phyloP scores from a whole-genome alignment of 2,113 vertebrate genomes.

The Arizona elegans region DNA sequence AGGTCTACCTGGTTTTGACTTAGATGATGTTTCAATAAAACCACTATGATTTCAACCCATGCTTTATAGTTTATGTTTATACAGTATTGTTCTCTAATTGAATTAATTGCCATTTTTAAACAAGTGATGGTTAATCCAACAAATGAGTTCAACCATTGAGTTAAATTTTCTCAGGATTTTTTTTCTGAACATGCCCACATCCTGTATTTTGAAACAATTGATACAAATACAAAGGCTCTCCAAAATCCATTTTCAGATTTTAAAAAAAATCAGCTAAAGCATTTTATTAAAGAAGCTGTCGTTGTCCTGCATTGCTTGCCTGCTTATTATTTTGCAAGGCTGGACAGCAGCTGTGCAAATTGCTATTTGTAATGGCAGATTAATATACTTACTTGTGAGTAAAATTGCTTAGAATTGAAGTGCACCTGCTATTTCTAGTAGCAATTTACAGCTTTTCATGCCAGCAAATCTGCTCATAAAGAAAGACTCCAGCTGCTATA shows the following conservation, averaged over 20 bases:
- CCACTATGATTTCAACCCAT: background rate
- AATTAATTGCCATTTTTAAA: background rate
- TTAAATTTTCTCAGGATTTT: background rate
- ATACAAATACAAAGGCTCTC: background rate
- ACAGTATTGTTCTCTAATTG: background rate
- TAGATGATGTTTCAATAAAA: background rate
- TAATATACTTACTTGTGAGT: background rate
- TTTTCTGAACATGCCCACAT: background rate
- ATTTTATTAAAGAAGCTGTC: background rate
- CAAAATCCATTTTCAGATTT: background rate
- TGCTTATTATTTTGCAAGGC: background rate
- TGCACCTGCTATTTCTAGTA: background rate
- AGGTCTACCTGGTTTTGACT: background rate
- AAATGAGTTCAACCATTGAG: background rate
- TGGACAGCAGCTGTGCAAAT: background rate
- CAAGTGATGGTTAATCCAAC: background rate
- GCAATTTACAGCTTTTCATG: background rate
- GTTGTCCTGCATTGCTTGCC: background rate
- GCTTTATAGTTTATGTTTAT: background rate
- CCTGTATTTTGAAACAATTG: background rate
- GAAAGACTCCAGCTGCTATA: background rate
- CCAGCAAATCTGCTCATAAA: background rate
- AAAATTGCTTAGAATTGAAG: background rate
- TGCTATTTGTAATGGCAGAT: background rate
- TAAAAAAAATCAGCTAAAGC: background rate